phyloP scores from a whole-genome alignment of 2,888 invertebrate species.

The Linnaemya tessellans region DNA sequence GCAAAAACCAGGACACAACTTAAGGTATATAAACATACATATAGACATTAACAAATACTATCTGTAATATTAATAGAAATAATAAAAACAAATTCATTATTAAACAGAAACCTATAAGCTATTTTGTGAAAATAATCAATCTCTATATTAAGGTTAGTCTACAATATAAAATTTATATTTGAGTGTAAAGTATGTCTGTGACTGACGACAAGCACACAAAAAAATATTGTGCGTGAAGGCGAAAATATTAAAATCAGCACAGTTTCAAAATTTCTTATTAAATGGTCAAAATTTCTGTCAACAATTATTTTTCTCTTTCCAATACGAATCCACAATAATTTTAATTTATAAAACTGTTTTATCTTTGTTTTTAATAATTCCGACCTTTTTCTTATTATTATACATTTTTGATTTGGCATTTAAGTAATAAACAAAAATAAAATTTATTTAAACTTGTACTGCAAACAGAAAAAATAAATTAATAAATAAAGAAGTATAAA shows the following conservation, averaged over 20 bases:
- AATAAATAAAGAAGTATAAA: background rate
- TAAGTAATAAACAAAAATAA: background rate
- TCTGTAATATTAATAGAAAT: slow-evolving; percentile 45
- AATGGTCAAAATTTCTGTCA: background rate
- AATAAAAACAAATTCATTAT: slow-evolving; percentile 26
- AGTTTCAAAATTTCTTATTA: slow-evolving; percentile 6
- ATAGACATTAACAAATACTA: slow-evolving; percentile 40
- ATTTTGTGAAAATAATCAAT: slow-evolving; percentile 47
- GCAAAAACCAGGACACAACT: slow-evolving; percentile 7
- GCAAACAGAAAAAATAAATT: background rate
- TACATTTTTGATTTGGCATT: slow-evolving; percentile 13
- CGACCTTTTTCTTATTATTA: background rate
- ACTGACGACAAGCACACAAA: background rate
- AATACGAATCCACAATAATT: background rate
- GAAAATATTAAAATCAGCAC: slow-evolving; percentile 10
- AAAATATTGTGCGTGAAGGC: slow-evolving; percentile 14
- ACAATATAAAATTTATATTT: slow-evolving; percentile 19
- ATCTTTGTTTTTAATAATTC: slow-evolving; percentile 1
- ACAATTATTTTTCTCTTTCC: background rate
- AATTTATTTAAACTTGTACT: slow-evolving; percentile 13
- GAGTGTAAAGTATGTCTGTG: background rate
- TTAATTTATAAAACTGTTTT: background rate
- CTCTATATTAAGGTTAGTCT: slow-evolving; percentile 41
- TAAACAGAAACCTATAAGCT: slow-evolving; percentile 26
- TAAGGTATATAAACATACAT: slow-evolving; percentile 12